Base-by-base conservation (phyloP, 2,888 invertebrate genomes). In the Orthonychiurus folsomi region DNA sequence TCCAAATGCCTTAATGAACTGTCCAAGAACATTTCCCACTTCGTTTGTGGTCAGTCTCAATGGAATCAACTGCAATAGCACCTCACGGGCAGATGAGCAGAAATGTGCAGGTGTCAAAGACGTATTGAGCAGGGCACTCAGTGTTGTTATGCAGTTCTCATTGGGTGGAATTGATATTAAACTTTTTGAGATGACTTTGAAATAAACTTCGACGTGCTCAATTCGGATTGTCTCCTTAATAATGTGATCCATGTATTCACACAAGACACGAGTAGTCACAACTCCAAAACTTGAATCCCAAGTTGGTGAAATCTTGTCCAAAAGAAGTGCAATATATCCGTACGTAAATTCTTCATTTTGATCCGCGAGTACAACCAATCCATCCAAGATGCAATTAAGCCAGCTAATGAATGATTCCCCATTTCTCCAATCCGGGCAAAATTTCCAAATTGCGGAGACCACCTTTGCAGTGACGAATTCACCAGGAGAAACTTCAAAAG, bases 81-180 rank as follows among this genome's bases (percentile, higher is more conserved):
- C 63, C 60, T 71, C 70, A 48, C 62, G 62, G n/a, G 65, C 69
- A 9, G 64, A 55, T 2, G 23, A 28, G 15, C 66, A 66, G 56
- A 67, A 71, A 9, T 65, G 60, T 15, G 48, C n/a, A 3, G 60
- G 56, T 9, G 63, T 27, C n/a, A n/a, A n/a, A n/a, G n/a, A n/a
- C n/a, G n/a, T n/a, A 20, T 64, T 63, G 24, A 72, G 28, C 2
- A 70, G n/a, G 15, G 61, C 54, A 37, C 67, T 66, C 28, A 71
- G 58, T 0, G 68, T 66, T 24, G 58, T 55, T 1, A 72, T 50
- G 12, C 68, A 69, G 56, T 67, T 50, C 1, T 62, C 54, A 67
- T 71, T 72, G 21, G 72, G 72, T 47, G 72, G 72, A 23, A 72
- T 65, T 1, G 69, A 63, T 48, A 72, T 63, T 24, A 70, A 63